phyloP scores from a whole-genome alignment of 2,113 vertebrate species.

The Heteronetta atricapilla region DNA sequence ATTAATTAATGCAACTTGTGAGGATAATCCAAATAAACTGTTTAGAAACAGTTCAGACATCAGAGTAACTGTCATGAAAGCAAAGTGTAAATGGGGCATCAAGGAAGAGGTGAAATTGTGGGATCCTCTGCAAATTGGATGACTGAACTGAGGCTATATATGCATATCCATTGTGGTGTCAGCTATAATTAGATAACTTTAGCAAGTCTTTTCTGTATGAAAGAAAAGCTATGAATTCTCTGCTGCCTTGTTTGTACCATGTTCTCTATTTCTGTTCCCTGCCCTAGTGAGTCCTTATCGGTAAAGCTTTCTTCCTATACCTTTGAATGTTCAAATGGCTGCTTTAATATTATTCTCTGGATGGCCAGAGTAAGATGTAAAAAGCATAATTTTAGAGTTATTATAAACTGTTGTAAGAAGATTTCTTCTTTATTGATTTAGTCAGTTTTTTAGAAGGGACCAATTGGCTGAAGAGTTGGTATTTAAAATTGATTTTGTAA shows the following conservation, averaged over 20 bases:
- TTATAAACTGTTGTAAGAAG: background rate
- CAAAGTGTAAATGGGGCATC: background rate
- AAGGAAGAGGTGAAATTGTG: background rate
- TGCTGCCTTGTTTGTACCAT: background rate
- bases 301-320: accelerated
- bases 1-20: background rate
- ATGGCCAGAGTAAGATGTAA: background rate
- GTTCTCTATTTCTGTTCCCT: background rate
- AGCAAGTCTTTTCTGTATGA: background rate
- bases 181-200: background rate
- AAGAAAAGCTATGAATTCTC: background rate
- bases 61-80: background rate
- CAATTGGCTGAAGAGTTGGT: background rate
- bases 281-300: background rate
- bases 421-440: background rate
- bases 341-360: background rate
- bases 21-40: background rate
- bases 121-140: background rate
- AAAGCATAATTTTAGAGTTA: background rate
- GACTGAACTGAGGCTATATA: background rate
- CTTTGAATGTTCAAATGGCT: background rate
- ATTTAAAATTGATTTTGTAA: background rate
- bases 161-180: background rate
- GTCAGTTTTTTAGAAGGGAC: background rate
- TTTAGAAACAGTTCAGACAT: background rate